Evolutionary conservation across 2,888 invertebrate genomes (phyloP), one percentile per base, ranked within the genome.

Genomic region (Leucoptera coffeella): DNA sequence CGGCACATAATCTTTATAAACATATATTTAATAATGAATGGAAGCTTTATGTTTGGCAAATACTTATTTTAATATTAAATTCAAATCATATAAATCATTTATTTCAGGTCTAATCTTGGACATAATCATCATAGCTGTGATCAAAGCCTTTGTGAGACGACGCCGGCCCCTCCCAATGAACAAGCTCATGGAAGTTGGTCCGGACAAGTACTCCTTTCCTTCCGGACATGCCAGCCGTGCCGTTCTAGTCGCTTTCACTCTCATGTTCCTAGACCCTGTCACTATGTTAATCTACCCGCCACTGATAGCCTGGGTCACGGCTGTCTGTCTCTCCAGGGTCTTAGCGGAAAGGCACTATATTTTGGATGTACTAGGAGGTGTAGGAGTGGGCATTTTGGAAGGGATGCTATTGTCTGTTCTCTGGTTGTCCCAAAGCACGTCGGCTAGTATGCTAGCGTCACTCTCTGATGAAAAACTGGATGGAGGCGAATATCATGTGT

Each of bases 201-300:
- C 92, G 0, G 94, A 94, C 54, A 85, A 90, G 42, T 96, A 82
- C 51, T 77, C 77, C 25, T 97, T 97, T 51, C 97, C 96, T 8
- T 96, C 95, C 0, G 95, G 95, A 0, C 96, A 97, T 53, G 82
- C 91, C 1, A 91, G 94, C 14, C 67, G 96, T 38, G 80, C 90
- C 1, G 75, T 83, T 4, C 77, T 86, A 48, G 65, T 95, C 12
- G 69, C 82, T 3, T 78, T 80, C 30, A 85, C 88, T 46, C 82
- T 92, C 35, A 69, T 77, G 4, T 60, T 73, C 32, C 42, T 85
- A 12, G 75, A 77, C 50, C 80, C 84, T 0, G 38, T 85, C 2
- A 62, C 78, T 2, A 41, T 74, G 4, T 38, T 84, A 27, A 75
- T 77, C 34, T 60, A 74, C 33, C 75, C 79, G 12, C 75, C 84